These are phyloP conservation scores for Drosophila neonasuta DNA, from an alignment of 2,888 invertebrate species.

Conservation along the genomic window DNA sequence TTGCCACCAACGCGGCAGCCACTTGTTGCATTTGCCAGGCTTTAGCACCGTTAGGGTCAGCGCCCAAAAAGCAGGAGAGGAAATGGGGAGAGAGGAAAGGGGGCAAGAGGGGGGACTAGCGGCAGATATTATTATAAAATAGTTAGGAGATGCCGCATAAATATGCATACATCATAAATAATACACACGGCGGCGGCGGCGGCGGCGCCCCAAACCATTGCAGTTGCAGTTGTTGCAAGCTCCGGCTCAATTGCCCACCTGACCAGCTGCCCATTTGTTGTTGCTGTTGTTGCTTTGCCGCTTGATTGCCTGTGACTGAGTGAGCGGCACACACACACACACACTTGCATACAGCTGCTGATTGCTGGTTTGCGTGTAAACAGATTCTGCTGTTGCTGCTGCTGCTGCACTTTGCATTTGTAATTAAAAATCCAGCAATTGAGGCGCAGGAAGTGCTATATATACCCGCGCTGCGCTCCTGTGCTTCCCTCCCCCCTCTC, in stretches of 20 bases:
- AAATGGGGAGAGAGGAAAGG: neutral
- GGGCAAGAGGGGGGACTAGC: neutral
- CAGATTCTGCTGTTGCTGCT: conserved; percentile 53
- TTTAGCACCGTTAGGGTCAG: conserved; percentile 70
- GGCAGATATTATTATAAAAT: conserved; percentile 65
- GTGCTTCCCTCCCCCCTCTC: conserved; percentile 2
- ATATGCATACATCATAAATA: conserved; percentile 75
- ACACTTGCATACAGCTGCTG: conserved; percentile 33
- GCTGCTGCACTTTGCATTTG: conserved; percentile 70
- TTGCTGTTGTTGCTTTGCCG: conserved; percentile 30
- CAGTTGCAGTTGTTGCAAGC: conserved; percentile 29
- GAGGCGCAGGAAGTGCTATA: conserved; percentile 68
- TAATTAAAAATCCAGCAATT: conserved; percentile 76
- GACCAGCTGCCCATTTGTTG: conserved; percentile 47
- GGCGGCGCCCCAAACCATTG: conserved; percentile 67
- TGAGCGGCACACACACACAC: conserved; percentile 36
- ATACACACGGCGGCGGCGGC: conserved; percentile 32
- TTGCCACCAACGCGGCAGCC: conserved; percentile 49
- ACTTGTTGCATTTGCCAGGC: conserved; percentile 48
- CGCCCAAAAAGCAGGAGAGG: conserved; percentile 28
- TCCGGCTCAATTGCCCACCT: conserved; percentile 59
- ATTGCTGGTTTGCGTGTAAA: conserved; percentile 74
- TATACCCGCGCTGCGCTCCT: neutral
- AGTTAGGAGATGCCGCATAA: conserved; percentile 74
- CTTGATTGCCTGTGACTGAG: conserved; percentile 62